Base-by-base conservation (phyloP, 2,888 invertebrate species). In the Melolontha melolontha region DNA sequence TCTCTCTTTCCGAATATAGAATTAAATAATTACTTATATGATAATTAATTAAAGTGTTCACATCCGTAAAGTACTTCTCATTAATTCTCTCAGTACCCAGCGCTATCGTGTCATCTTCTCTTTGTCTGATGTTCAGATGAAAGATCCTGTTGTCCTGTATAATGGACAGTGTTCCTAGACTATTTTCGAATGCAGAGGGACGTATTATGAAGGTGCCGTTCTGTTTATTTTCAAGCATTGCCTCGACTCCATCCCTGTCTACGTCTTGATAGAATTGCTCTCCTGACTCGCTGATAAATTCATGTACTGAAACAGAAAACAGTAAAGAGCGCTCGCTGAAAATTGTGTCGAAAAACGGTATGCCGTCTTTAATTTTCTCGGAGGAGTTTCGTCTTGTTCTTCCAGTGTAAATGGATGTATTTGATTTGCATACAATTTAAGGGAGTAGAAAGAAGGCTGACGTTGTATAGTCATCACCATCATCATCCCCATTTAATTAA, bases 201-300 rank as follows among this genome's bases (percentile, higher is more conserved):
- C 88, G 81, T 71, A 89, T 79, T 55, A 89, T 83, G 73, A 88
- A 89, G 0, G 86, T 86, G 7, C 89, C 89, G 77, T 87, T 87
- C n/a, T 87, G 87, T 71, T 86, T 86, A 1, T 86, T 85, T 63
- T 79, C 81, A 73, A 88, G 76, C 67, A 88, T 73, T 66, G 84
- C 83, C 77, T 87, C 88, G 0, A 87, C 88, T 69, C 84, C 84
- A 2, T 79, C 79, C 64, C 89, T 78, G 66, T 86, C 85, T 67
- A 88, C 84, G 72, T 85, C 83, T 85, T 86, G 87, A 80, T 86
- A 88, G 74, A 86, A 88, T 47, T 86, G 82, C 77, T 88, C 88
- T 74, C 84, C 85, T 50, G 71, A 67, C 70, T 69, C 71, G 51
- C 44, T 44, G 47, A 39, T 47, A 34, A 70, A 66, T 55, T 70